Conservation (phyloP, 2,797 vertebrate genomes). For the Poeciliopsis paucimaculata region DNA sequence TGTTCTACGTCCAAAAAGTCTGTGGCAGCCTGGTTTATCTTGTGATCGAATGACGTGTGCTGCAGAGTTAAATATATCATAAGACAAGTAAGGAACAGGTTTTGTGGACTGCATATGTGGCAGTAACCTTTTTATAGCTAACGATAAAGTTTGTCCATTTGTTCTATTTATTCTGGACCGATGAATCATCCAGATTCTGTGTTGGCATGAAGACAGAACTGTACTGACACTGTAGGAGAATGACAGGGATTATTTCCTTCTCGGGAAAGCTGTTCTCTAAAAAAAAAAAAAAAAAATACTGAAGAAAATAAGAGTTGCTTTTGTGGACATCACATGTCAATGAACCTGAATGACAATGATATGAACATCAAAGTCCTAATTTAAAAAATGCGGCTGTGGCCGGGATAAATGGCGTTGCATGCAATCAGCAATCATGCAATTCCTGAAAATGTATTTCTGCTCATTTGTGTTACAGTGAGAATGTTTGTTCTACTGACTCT, state of each 20-base stretch:
- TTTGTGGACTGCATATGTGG: not conserved
- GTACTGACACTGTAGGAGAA: not conserved
- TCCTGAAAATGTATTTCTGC: not conserved
- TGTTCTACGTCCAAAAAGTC: not conserved
- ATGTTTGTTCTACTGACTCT: slow-evolving; percentile 38
- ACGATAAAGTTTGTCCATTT: not conserved
- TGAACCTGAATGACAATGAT: not conserved
- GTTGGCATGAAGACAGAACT: not conserved
- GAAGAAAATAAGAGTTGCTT: not conserved
- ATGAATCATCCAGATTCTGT: not conserved
- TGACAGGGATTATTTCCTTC: not conserved
- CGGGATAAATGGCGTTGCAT: not conserved
- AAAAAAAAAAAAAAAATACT: too few species aligned
- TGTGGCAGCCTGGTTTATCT: not conserved
- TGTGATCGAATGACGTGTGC: not conserved
- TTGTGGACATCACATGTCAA: not conserved
- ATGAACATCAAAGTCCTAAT: not conserved
- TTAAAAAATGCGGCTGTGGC: not conserved
- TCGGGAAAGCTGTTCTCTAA: not conserved
- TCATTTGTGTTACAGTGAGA: slow-evolving; percentile 8
- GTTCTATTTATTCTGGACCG: not conserved
- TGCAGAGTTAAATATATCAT: not conserved
- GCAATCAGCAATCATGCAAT: too few species aligned
- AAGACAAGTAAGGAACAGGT: not conserved
- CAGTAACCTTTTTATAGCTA: not conserved